These are phyloP conservation scores for Parambassis ranga DNA, from an alignment of 2,797 vertebrate species.

Conservation along the genomic window DNA sequence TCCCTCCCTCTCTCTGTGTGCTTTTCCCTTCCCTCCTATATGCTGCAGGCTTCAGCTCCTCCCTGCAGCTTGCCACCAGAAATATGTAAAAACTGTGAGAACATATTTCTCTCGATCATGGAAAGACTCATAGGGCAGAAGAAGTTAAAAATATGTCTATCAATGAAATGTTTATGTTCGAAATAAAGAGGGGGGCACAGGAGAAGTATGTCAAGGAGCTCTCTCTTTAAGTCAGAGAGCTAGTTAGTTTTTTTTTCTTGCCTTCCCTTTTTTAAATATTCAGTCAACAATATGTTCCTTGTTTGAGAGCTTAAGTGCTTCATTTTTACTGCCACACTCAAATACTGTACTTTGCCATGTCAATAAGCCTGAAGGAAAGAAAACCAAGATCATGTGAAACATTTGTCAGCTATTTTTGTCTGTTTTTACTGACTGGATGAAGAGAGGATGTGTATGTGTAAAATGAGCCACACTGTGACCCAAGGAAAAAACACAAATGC, in stretches of 20 bases:
- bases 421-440: constrained; percentile 25
- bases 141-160: not conserved
- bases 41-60: constrained; percentile 1
- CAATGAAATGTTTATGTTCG: not conserved
- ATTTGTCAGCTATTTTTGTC: constrained; percentile 24
- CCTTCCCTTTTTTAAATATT: constrained; percentile 36
- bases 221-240: too few species aligned
- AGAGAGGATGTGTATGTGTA: constrained; percentile 3
- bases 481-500: constrained; percentile 9
- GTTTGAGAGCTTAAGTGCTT: constrained; percentile 15
- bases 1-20: not conserved
- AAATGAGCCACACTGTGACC: constrained; percentile 1
- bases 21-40: constrained; percentile 29
- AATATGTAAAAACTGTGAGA: constrained; percentile 57
- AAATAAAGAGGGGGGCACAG: too few species aligned
- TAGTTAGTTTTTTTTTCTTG: too few species aligned
- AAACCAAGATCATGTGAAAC: constrained; percentile 22
- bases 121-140: not conserved
- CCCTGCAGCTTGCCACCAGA: constrained; percentile 30
- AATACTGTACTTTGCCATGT: not conserved
- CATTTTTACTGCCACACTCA: not conserved
- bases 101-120: constrained; percentile 21
- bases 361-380: not conserved
- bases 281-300: constrained; percentile 37
- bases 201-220: too few species aligned